phyloP scores from a whole-genome alignment of 2,113 vertebrate species.

The Poicephalus meyeri region DNA sequence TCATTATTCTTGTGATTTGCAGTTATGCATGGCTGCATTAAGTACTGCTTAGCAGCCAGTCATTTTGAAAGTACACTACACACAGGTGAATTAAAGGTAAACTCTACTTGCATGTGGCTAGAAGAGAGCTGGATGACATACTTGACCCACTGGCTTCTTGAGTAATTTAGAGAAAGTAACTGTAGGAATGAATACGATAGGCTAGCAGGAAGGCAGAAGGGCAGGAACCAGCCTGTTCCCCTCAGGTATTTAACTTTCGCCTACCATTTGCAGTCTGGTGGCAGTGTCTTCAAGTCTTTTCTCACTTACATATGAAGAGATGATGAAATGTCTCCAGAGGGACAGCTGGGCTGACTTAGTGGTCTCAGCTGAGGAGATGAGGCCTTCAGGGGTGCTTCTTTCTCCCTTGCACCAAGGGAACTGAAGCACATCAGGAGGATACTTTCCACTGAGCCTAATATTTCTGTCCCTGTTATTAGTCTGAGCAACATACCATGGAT shows the following conservation, averaged over 20 bases:
- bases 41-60: not conserved
- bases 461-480: not conserved
- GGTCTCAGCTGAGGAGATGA: not conserved
- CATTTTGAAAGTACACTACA: not conserved
- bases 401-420: not conserved
- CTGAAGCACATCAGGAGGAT: not conserved
- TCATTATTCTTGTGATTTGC: constrained; percentile 46
- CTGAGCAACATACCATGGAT: fast-evolving
- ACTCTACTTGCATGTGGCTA: not conserved
- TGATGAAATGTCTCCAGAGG: not conserved
- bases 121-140: not conserved
- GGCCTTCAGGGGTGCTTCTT: not conserved
- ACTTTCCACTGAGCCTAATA: not conserved
- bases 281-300: not conserved
- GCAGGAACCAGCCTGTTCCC: not conserved
- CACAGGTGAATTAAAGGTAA: not conserved
- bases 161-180: not conserved
- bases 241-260: not conserved
- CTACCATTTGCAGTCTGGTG: not conserved
- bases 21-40: not conserved
- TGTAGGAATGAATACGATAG: not conserved
- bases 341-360: not conserved
- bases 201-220: not conserved
- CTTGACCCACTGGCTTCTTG: not conserved
- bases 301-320: not conserved